phyloP scores from a whole-genome alignment of 1,140 invertebrate species.

The Achroia grisella region DNA sequence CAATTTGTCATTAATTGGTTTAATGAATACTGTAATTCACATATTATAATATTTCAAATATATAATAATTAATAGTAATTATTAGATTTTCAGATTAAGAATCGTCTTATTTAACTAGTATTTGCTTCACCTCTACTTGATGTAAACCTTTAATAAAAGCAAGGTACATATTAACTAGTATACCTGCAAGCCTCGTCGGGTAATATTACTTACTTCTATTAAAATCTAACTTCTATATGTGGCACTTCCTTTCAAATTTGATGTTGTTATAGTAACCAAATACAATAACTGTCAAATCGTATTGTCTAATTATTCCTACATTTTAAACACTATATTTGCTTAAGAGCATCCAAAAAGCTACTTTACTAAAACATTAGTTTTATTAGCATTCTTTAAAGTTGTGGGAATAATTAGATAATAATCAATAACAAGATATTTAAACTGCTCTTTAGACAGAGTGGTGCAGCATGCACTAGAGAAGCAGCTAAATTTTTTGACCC shows the following conservation, averaged over 20 bases:
- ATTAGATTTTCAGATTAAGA: too few species aligned
- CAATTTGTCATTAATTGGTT: too few species aligned
- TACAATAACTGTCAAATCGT: background rate
- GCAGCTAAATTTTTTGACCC: constrained; percentile 1
- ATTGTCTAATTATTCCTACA: background rate
- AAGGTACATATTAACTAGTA: background rate
- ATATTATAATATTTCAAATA: too few species aligned
- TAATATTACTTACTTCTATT: constrained; percentile 6
- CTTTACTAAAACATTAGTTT: background rate
- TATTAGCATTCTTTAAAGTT: background rate
- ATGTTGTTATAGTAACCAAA: constrained; percentile 14
- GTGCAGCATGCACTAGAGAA: constrained; percentile 9
- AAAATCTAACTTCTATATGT: constrained; percentile 14
- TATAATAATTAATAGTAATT: too few species aligned
- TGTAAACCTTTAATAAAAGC: background rate
- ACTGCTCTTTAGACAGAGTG: constrained; percentile 12
- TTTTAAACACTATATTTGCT: background rate
- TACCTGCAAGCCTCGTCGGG: constrained; percentile 5
- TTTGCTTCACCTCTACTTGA: background rate
- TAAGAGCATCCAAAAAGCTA: background rate
- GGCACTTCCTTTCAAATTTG: constrained; percentile 10
- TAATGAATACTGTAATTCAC: too few species aligned
- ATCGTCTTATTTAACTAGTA: too few species aligned
- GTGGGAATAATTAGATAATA: background rate
- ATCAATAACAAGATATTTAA: constrained; percentile 1